phyloP scores from a whole-genome alignment of 1,140 invertebrate genomes.

The Goniozus legneri region DNA sequence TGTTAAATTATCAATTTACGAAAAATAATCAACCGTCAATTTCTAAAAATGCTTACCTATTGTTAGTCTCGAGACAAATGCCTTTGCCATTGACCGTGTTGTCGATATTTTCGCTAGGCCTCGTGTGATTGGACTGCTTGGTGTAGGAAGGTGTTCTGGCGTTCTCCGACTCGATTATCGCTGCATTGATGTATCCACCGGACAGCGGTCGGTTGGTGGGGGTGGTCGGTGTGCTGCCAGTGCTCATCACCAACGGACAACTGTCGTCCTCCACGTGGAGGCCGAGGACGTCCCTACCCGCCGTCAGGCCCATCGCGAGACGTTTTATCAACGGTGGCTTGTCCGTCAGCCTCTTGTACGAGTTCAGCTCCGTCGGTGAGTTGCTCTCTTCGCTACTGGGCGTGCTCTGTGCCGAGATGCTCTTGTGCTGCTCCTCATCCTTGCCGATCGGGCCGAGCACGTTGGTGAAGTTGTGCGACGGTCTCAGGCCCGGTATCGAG shows the following conservation, averaged over 20 bases:
- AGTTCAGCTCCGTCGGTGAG: constrained; percentile 84
- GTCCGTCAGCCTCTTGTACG: constrained; percentile 75
- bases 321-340: constrained; percentile 80
- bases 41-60: constrained; percentile 42
- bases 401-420: constrained; percentile 60
- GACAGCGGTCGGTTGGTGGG: constrained; percentile 62
- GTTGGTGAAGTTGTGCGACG: constrained; percentile 53
- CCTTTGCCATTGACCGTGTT: constrained; percentile 55
- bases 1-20: too few relatives aligned
- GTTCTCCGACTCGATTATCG: constrained; percentile 53
- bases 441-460: constrained; percentile 49
- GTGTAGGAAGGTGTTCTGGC: constrained; percentile 44
- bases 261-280: constrained; percentile 56
- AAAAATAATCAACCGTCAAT: too few relatives aligned
- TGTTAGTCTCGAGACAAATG: constrained; percentile 57
- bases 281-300: constrained; percentile 46
- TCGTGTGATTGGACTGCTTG: constrained; percentile 41
- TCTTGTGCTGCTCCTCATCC: constrained; percentile 42
- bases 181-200: constrained; percentile 76
- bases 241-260: constrained; percentile 60
- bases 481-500: constrained; percentile 56
- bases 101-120: constrained; percentile 48
- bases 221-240: constrained; percentile 55
- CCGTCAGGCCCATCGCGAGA: constrained; percentile 66
- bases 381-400: constrained; percentile 82